Evolutionary conservation across 2,888 invertebrate species (phyloP).

Genomic region (Cephus pygmeus): DNA sequence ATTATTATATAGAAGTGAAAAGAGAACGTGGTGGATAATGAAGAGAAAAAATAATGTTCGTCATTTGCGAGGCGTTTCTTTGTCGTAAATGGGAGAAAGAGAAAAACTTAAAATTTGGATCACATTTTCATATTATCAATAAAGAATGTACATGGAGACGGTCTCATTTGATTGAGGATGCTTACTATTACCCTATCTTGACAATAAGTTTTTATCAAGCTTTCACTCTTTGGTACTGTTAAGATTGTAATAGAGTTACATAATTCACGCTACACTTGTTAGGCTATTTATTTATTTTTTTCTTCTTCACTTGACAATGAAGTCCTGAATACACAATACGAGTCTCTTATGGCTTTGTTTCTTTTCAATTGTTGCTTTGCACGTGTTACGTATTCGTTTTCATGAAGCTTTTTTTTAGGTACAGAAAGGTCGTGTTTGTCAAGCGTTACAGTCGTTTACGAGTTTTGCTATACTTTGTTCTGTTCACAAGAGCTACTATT

Average conservation of each 20-base stretch:
- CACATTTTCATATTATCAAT: slow-evolving; percentile 38
- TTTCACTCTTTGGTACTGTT: background rate
- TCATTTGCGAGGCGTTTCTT: slow-evolving; percentile 20
- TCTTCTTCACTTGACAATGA: background rate
- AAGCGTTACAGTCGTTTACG: background rate
- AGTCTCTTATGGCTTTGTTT: background rate
- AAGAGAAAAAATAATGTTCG: slow-evolving; percentile 22
- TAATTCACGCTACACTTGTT: background rate
- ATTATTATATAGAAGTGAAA: background rate
- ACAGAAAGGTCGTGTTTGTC: background rate
- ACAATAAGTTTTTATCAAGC: background rate
- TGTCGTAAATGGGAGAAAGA: slow-evolving; percentile 14
- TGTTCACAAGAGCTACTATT: background rate
- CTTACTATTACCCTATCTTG: background rate
- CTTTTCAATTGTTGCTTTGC: background rate
- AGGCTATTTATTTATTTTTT: background rate
- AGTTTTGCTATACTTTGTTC: background rate
- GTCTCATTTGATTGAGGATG: background rate
- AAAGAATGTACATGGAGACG: slow-evolving; percentile 33
- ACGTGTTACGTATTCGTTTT: background rate
- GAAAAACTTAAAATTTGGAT: slow-evolving; percentile 30
- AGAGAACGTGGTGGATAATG: background rate
- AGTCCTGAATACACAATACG: background rate
- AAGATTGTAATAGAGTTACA: background rate
- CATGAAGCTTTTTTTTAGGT: background rate